Evolutionary conservation across 2,113 vertebrate genomes (phyloP), one percentile per base, ranked within the genome.

Genomic region (Syngnathus typhle): DNA sequence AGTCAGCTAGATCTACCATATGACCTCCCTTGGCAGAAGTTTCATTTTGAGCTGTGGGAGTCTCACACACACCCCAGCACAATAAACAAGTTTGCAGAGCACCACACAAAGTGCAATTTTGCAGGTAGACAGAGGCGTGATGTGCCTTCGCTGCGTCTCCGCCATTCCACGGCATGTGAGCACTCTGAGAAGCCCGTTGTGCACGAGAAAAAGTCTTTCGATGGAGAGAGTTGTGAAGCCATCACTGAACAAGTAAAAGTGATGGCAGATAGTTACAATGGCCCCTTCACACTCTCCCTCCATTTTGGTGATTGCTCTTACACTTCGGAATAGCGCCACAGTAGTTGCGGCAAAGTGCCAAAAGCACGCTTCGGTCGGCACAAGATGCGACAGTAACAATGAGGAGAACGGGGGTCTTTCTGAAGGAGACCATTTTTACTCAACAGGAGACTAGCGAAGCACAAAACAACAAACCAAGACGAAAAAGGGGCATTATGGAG

Each of bases 1-100:
- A 77, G 83, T 80, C 74, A 65, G 82, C 81, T 88, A 86, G 88
- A 87, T 89, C 81, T 81, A 78, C 82, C 87, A 86, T 83, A 88
- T 87, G 88, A 88, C 84, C 84, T 82, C 77, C 74, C 75, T 77
- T 59, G 10, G 79, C 74, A 80, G 70, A 21, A 60, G 64, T 77
- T 76, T 78, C 69, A 51, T 70, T 80, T 69, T 65, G 74, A 84
- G 81, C 73, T 67, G 79, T 74, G 71, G 80, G 80, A 80, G 73
- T 72, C 67, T 32, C 27, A 70, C 65, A 69, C 65, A 71, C 64
- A 67, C 69, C 68, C 68, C 77, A 80, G 78, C 77, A 77, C 41
- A 75, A 75, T 77, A 78, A 76, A 68, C 46, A 68, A 69, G 51
- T 69, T 62, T 38, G 46, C 64, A 54, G 59, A 70, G 62, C 76